A percentile compares a stretch with the other conserved stretches of the same genome.
Evolutionary conservation across 2,113 vertebrate species (phyloP).

Genomic region (Solea solea): DNA sequence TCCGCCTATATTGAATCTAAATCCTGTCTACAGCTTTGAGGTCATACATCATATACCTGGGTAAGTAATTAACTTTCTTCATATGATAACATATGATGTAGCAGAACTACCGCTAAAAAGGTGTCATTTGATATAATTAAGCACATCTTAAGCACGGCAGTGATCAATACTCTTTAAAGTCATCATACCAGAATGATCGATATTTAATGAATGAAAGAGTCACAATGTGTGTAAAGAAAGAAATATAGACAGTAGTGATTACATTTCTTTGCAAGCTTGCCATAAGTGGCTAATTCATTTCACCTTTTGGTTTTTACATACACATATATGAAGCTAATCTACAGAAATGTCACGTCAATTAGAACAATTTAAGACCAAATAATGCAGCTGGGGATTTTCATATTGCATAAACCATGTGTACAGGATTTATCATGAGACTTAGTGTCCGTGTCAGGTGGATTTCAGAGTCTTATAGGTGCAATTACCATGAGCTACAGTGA

Average conservation of each 20-base stretch:
- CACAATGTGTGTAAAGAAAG: not conserved
- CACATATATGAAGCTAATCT: not conserved
- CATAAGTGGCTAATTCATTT: not conserved
- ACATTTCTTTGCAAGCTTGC: not conserved
- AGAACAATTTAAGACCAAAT: not conserved
- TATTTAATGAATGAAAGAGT: slow-evolving; percentile 14
- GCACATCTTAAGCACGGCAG: not conserved
- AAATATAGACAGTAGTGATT: not conserved
- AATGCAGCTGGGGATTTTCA: not conserved
- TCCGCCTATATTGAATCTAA: not conserved
- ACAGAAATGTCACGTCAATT: not conserved
- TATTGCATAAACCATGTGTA: not conserved
- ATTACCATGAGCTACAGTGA: not conserved
- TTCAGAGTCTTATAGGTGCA: not conserved
- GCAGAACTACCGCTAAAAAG: not conserved
- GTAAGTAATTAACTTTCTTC: not conserved
- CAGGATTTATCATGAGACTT: not conserved
- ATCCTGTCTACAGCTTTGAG: not conserved
- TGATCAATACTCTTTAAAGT: slow-evolving; percentile 6
- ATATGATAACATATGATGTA: not conserved
- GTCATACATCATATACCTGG: not conserved
- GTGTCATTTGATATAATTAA: not conserved
- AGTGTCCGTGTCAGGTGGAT: not conserved
- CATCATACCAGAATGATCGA: not conserved
- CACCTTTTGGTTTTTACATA: not conserved